Percentiles rank a stretch among this genome's conserved stretches.
phyloP scores from a whole-genome alignment of 2,113 vertebrate genomes.

The Xenus cinereus region DNA sequence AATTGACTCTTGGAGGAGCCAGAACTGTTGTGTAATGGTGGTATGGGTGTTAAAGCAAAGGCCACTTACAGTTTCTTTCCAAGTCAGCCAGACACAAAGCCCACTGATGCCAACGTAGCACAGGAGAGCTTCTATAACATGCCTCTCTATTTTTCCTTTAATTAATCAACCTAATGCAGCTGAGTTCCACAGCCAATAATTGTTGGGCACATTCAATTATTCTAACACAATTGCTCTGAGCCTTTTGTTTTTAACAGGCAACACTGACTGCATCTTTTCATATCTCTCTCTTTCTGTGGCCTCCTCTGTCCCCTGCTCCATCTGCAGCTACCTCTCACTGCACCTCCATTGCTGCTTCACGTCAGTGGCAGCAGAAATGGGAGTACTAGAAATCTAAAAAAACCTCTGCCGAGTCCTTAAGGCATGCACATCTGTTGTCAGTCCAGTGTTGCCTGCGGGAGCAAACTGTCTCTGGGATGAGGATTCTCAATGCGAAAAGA shows the following conservation, averaged over 20 bases:
- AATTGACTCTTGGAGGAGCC: not conserved
- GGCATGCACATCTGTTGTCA: not conserved
- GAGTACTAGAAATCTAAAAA: not conserved
- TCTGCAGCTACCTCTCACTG: fast-evolving
- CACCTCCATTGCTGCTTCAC: not conserved
- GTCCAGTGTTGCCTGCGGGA: not conserved
- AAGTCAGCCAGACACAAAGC: not conserved
- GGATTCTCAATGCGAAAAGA: not conserved
- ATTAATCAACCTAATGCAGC: not conserved
- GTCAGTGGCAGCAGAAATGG: not conserved
- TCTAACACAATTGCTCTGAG: not conserved
- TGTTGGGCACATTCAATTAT: not conserved
- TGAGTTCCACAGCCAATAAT: not conserved
- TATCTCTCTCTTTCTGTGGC: not conserved
- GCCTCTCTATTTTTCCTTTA: not conserved
- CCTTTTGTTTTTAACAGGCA: not conserved
- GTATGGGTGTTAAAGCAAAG: not conserved
- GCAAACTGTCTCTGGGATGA: not conserved
- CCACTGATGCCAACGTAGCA: not conserved
- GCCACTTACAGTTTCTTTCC: not conserved
- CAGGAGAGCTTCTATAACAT: not conserved
- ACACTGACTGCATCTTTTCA: not conserved
- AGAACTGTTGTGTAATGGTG: not conserved
- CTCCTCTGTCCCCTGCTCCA: not conserved
- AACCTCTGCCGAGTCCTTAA: not conserved